Conservation (phyloP, 2,113 vertebrate species). For the Alethe castanea region DNA sequence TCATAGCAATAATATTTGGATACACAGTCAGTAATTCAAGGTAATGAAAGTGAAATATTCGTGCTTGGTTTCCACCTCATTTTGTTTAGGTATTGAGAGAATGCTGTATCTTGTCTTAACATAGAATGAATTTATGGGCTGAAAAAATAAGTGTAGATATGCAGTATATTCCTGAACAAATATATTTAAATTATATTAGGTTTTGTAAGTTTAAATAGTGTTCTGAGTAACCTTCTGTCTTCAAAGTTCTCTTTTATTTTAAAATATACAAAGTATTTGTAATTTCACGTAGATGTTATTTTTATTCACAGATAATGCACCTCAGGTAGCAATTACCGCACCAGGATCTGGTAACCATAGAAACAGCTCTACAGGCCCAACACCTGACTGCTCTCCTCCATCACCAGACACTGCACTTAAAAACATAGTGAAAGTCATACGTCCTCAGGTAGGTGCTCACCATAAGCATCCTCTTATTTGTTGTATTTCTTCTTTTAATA, state of each 20-base stretch:
- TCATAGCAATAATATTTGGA: neutral
- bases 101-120: neutral
- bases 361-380: slow-evolving; percentile 91
- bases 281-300: slow-evolving; percentile 66
- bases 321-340: slow-evolving; percentile 84
- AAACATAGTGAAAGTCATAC: slow-evolving; percentile 98
- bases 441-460: slow-evolving; percentile 88
- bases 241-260: slow-evolving; percentile 30
- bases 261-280: slow-evolving; percentile 22
- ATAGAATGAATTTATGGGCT: neutral
- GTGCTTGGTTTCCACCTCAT: neutral
- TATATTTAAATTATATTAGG: neutral
- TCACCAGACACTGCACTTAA: slow-evolving; percentile 96
- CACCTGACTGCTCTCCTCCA: slow-evolving; percentile 97
- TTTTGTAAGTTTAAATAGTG: slow-evolving; percentile 5
- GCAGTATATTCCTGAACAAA: neutral
- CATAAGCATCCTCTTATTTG: neutral
- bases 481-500: neutral
- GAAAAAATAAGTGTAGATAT: neutral
- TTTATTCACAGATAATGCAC: slow-evolving; percentile 85
- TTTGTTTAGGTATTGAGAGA: neutral
- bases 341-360: slow-evolving; percentile 90
- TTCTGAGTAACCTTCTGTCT: slow-evolving; percentile 5
- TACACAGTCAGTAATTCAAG: neutral
- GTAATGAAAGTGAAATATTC: neutral